Percentiles rank a stretch among this genome's conserved stretches.
phyloP scores from a whole-genome alignment of 1,140 invertebrate genomes.

The Wasmannia auropunctata region DNA sequence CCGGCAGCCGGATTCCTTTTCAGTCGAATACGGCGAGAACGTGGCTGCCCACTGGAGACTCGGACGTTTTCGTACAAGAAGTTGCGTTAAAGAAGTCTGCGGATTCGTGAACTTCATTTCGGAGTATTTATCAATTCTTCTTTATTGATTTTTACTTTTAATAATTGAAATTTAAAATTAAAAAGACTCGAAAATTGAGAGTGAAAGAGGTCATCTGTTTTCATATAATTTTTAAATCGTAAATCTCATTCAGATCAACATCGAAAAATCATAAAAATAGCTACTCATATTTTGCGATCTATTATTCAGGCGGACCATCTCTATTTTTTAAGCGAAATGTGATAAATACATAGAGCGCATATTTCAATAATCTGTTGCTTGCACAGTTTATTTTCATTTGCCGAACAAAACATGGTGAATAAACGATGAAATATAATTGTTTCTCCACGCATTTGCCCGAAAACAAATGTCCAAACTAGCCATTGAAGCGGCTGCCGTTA shows the following conservation, averaged over 20 bases:
- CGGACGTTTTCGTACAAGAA: neutral
- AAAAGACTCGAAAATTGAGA: neutral
- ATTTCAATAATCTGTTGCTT: neutral
- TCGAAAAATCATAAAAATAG: neutral
- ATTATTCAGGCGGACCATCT: neutral
- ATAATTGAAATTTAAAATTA: neutral
- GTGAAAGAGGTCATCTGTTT: neutral
- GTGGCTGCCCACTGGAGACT: neutral
- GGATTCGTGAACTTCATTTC: neutral
- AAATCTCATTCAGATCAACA: neutral
- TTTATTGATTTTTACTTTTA: neutral
- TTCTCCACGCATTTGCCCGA: neutral
- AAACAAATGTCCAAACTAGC: constrained; percentile 1
- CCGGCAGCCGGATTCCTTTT: constrained; percentile 12
- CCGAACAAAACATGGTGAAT: neutral
- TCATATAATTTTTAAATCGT: neutral
- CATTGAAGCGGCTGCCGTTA: neutral
- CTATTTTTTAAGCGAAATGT: neutral
- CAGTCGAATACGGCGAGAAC: constrained; percentile 7
- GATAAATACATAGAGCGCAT: neutral
- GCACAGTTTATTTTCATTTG: constrained; percentile 4
- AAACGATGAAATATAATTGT: neutral
- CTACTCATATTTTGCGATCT: neutral
- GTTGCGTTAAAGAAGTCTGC: neutral
- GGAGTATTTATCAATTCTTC: neutral